phyloP scores from a whole-genome alignment of 2,797 vertebrate species.

The Peromyscus eremicus region DNA sequence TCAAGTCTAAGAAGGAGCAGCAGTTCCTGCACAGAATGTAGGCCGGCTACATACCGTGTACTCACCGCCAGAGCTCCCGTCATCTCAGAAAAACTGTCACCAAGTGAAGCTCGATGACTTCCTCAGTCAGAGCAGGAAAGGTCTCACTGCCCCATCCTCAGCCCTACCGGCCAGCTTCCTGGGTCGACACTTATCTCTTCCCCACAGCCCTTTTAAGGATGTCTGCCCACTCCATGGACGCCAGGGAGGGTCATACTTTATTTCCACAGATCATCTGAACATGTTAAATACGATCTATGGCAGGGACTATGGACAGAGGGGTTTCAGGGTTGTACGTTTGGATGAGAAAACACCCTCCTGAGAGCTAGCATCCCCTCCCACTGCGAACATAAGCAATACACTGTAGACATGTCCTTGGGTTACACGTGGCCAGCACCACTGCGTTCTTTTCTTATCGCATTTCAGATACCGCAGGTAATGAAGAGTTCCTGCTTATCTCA shows the following conservation, averaged over 20 bases:
- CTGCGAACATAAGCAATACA: neutral
- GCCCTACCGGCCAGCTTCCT: neutral
- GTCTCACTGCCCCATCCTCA: rapidly evolving
- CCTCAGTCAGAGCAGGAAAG: neutral
- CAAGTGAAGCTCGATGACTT: rapidly evolving
- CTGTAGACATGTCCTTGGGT: neutral
- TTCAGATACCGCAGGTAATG: neutral
- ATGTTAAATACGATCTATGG: neutral
- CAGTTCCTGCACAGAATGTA: neutral
- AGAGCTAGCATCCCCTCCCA: neutral
- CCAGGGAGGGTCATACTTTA: neutral
- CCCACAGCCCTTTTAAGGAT: neutral
- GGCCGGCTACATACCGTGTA: rapidly evolving
- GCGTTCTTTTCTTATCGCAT: neutral
- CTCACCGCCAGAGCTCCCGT: rapidly evolving
- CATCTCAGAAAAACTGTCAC: neutral
- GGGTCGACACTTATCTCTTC: neutral
- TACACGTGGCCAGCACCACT: neutral
- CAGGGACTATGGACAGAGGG: neutral
- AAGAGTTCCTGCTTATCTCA: neutral
- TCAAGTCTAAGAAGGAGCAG: neutral
- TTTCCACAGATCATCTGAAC: neutral
- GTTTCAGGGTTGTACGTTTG: neutral
- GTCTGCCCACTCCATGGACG: neutral
- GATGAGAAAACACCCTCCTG: neutral